These are phyloP conservation scores for Sicus ferrugineus DNA, from an alignment of 2,888 invertebrate genomes.

Conservation along the genomic window DNA sequence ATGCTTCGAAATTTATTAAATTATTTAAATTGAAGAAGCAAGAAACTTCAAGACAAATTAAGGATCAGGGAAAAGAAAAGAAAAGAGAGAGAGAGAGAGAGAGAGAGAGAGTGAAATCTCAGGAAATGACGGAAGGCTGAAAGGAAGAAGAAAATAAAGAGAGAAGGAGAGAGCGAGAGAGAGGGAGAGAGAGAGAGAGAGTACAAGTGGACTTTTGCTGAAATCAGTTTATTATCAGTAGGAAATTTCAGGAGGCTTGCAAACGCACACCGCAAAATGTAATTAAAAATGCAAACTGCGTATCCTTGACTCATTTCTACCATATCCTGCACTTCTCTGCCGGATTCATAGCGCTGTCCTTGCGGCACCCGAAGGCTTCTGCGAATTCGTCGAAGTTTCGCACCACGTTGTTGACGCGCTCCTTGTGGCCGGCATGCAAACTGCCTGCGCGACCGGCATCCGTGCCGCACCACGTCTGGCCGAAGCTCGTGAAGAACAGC, in stretches of 20 bases:
- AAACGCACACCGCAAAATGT: neutral
- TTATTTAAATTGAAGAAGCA: no score
- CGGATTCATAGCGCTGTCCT: conserved; percentile 52
- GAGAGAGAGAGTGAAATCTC: neutral
- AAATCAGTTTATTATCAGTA: no score
- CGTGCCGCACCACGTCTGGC: conserved; percentile 58
- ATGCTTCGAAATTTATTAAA: no score
- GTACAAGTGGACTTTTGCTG: no score
- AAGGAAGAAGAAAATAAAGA: neutral
- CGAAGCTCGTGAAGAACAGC: conserved; percentile 56
- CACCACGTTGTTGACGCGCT: conserved; percentile 57
- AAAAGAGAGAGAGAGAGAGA: neutral
- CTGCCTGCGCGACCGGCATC: conserved; percentile 19
- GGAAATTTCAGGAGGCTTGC: no score
- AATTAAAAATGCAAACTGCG: no score
- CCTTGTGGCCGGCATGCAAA: conserved; percentile 51
- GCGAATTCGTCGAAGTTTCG: conserved; percentile 56
- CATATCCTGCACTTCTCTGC: conserved; percentile 57
- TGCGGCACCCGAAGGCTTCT: conserved; percentile 49
- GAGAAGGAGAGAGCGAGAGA: neutral
- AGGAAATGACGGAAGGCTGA: neutral
- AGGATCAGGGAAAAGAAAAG: neutral
- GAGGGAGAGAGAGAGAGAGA: neutral
- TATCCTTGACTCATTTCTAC: conserved; percentile 41
- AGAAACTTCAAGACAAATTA: no score